Evolutionary conservation across 2,113 vertebrate species (phyloP).

Genomic region (Chlorodrepanis virens): DNA sequence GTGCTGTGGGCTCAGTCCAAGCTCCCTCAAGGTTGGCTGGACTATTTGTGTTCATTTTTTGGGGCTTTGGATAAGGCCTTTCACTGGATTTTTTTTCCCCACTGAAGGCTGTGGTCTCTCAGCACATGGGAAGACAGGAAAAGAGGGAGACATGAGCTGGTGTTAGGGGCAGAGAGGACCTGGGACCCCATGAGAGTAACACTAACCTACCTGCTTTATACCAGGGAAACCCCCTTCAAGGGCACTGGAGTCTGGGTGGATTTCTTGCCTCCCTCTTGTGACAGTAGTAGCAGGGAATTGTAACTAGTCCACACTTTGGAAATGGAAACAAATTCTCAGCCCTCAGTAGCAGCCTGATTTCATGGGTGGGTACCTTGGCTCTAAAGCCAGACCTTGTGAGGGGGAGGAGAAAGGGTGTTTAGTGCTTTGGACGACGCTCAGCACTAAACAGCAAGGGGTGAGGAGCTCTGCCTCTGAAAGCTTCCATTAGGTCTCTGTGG

Average conservation of each 20-base stretch:
- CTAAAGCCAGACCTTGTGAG: not conserved
- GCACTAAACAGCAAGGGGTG: not conserved
- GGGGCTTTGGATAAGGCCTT: not conserved
- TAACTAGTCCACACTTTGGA: not conserved
- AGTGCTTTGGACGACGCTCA: not conserved
- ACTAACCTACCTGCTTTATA: not conserved
- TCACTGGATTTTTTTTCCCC: not conserved
- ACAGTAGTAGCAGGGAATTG: not conserved
- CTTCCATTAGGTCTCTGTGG: not conserved
- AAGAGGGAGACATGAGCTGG: not conserved
- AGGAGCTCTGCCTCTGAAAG: not conserved
- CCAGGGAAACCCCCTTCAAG: not conserved
- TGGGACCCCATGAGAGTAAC: not conserved
- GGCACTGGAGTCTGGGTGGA: not conserved
- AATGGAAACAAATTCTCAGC: not conserved
- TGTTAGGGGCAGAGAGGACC: not conserved
- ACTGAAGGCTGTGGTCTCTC: not conserved
- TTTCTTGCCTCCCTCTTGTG: not conserved
- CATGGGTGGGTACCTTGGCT: not conserved
- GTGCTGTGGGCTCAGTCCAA: not conserved
- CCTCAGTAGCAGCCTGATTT: not conserved
- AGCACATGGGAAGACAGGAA: not conserved
- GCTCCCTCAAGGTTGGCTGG: not conserved
- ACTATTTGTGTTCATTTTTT: not conserved
- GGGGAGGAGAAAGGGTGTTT: not conserved